phyloP scores from a whole-genome alignment of 2,113 vertebrate species.

The Cephalopterus ornatus region DNA sequence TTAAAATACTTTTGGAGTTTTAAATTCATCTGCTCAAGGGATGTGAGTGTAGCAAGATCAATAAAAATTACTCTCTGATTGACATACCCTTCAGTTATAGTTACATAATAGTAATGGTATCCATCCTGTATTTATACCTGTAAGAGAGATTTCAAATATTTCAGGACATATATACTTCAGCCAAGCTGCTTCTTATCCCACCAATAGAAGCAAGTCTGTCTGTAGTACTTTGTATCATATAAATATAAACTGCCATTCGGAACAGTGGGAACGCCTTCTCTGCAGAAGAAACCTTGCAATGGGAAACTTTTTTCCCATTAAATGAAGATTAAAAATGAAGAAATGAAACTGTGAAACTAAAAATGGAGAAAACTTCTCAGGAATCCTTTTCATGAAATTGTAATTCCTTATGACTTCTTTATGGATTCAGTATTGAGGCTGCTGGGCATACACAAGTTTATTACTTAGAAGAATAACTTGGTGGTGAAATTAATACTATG shows the following conservation, averaged over 20 bases:
- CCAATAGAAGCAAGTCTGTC: neutral
- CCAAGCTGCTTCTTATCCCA: neutral
- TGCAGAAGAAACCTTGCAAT: neutral
- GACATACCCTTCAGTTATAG: neutral
- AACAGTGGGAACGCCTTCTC: neutral
- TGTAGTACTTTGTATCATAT: neutral
- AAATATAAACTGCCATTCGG: neutral
- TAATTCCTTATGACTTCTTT: neutral
- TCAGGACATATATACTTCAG: neutral
- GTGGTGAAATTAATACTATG: neutral
- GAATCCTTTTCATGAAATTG: neutral
- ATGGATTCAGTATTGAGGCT: neutral
- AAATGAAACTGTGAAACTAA: neutral
- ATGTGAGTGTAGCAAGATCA: neutral
- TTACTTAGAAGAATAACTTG: neutral
- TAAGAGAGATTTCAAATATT: neutral
- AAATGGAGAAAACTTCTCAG: neutral
- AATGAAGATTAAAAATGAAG: neutral
- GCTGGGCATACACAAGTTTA: neutral
- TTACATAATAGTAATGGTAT: neutral
- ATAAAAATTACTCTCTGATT: neutral
- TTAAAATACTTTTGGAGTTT: neutral
- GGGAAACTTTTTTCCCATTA: neutral
- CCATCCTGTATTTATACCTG: neutral
- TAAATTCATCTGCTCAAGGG: neutral